Evolutionary conservation across 2,888 invertebrate species (phyloP).

Genomic region (Eilema griseolum): DNA sequence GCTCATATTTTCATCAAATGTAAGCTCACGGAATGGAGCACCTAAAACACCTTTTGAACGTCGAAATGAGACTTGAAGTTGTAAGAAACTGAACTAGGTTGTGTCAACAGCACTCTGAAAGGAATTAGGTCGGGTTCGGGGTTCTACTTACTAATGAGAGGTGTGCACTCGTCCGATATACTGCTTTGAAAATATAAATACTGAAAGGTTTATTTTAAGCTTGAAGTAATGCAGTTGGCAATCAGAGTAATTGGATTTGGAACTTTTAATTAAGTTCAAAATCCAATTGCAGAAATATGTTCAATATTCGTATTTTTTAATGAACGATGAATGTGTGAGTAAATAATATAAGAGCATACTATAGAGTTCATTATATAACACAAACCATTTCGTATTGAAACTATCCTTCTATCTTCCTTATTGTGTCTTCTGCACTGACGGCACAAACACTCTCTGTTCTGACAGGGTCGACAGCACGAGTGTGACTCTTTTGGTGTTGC

Average conservation of each 20-base stretch:
- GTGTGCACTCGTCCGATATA: conserved; percentile 27
- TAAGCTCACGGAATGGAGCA: conserved; percentile 20
- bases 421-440: too few species aligned
- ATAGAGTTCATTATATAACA: too few species aligned
- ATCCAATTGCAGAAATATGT: too few species aligned
- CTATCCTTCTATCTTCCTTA: too few species aligned
- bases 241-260: conserved; percentile 8
- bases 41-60: conserved; percentile 35
- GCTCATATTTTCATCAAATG: background rate
- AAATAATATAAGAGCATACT: too few species aligned
- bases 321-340: too few species aligned
- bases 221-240: conserved; percentile 16
- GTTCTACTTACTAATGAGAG: conserved; percentile 51
- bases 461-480: too few species aligned
- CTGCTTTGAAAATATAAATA: conserved; percentile 33
- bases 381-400: too few species aligned
- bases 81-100: conserved; percentile 59
- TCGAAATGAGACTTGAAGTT: conserved; percentile 39
- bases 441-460: too few species aligned
- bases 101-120: conserved; percentile 62
- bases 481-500: too few species aligned
- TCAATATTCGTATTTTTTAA: too few species aligned
- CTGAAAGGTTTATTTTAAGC: conserved; percentile 30
- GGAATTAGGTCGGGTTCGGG: conserved; percentile 59
- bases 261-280: too few species aligned